Evolutionary conservation across 2,888 invertebrate species (phyloP).

Genomic region (Tyria jacobaeae): DNA sequence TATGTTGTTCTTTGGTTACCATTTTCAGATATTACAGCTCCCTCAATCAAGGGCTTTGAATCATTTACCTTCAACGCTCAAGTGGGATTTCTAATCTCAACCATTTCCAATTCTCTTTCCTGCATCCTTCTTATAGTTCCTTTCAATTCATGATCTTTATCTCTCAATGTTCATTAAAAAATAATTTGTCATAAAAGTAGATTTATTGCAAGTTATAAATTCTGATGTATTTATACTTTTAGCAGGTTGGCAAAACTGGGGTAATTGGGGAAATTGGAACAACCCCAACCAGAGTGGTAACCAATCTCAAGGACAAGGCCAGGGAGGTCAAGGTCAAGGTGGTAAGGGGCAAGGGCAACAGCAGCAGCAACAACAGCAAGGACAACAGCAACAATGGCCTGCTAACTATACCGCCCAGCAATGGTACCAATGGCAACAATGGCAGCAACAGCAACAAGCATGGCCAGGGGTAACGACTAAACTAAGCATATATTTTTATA

Average conservation of each 20-base stretch:
- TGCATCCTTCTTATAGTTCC: no score
- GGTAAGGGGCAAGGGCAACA: slow-evolving; percentile 37
- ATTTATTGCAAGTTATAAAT: not conserved
- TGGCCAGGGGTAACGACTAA: slow-evolving; percentile 69
- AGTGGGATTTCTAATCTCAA: no score
- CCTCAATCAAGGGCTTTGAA: no score
- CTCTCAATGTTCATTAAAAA: no score
- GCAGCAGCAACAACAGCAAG: slow-evolving; percentile 39
- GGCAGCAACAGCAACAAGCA: slow-evolving; percentile 79
- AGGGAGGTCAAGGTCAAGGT: slow-evolving; percentile 12
- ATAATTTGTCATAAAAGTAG: no score
- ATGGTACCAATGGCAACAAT: slow-evolving; percentile 84
- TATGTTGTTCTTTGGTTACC: no score
- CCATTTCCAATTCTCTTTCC: no score
- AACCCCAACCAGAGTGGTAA: slow-evolving; percentile 46
- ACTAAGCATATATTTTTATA: no score
- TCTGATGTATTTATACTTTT: not conserved
- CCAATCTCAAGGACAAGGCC: slow-evolving; percentile 14
- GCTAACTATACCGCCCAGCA: slow-evolving; percentile 76
- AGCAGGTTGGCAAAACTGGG: slow-evolving; percentile 70
- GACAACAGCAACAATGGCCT: slow-evolving; percentile 62
- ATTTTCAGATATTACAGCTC: no score
- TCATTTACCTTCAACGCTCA: no score
- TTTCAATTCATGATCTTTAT: no score
- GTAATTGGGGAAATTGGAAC: slow-evolving; percentile 76